Percentiles rank a stretch among this genome's conserved stretches.
These are phyloP conservation scores for Anser cygnoides DNA, from an alignment of 2,113 vertebrate genomes.

Conservation along the genomic window DNA sequence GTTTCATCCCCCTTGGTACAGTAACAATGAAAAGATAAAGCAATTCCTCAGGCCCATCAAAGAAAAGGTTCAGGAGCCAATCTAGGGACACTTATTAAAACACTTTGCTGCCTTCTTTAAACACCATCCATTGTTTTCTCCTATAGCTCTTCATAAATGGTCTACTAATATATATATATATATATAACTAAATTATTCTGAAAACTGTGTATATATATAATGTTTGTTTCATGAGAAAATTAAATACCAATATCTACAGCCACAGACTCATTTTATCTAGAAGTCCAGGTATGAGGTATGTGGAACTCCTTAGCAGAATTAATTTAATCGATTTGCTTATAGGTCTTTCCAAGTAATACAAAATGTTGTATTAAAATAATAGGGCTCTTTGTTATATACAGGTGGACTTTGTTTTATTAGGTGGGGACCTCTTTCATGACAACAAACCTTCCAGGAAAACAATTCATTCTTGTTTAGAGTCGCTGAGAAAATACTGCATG, in stretches of 20 bases:
- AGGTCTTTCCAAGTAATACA: not conserved
- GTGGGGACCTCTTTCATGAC: conserved; percentile 97
- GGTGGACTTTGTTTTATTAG: conserved; percentile 96
- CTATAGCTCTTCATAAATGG: not conserved
- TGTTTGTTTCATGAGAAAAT: not conserved
- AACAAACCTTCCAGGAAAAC: conserved; percentile 95
- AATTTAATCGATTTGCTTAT: not conserved
- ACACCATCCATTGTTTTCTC: not conserved
- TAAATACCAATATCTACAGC: not conserved
- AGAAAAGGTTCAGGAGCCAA: not conserved
- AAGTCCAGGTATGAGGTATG: not conserved
- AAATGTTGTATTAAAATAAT: conserved; percentile 46
- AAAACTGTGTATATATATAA: not conserved
- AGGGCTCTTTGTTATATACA: conserved; percentile 70
- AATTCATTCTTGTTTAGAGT: conserved; percentile 86
- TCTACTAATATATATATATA: not conserved
- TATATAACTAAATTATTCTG: too few species aligned
- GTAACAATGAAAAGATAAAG: not conserved
- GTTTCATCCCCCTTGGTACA: not conserved
- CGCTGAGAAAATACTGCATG: conserved; percentile 93
- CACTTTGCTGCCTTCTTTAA: not conserved
- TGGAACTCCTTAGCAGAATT: not conserved
- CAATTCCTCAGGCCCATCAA: not conserved
- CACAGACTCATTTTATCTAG: not conserved
- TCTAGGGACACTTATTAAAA: not conserved